Evolutionary conservation across 2,888 invertebrate species (phyloP).

Genomic region (Stomorhina lunata): DNA sequence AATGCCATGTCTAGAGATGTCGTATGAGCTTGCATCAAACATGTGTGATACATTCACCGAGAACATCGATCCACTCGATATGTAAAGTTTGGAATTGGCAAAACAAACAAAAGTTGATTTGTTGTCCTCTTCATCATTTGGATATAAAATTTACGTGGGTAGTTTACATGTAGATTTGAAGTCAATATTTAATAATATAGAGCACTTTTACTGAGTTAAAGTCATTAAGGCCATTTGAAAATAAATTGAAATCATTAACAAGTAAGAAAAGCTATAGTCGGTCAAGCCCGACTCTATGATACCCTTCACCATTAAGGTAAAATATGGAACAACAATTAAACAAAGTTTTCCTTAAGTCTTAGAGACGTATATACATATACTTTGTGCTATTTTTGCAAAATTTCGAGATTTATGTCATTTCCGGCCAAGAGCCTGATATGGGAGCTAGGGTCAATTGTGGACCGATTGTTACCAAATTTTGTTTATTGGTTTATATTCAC

Average conservation of each 20-base stretch:
- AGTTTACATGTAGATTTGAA: too few relatives aligned
- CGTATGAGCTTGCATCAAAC: conserved; percentile 1
- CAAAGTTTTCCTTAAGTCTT: too few relatives aligned
- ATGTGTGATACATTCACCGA: not conserved
- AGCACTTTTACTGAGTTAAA: not conserved
- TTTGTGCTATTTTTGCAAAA: too few relatives aligned
- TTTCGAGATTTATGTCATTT: too few relatives aligned
- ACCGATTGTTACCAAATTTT: too few relatives aligned
- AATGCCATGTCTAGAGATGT: not conserved
- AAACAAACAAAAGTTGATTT: conserved; percentile 38
- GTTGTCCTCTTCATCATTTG: conserved; percentile 44
- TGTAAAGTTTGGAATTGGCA: not conserved
- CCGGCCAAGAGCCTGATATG: too few relatives aligned
- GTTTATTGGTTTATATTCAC: too few relatives aligned
- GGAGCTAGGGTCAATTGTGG: too few relatives aligned
- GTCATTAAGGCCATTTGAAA: not conserved
- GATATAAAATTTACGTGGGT: conserved; percentile 48
- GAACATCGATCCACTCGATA: not conserved
- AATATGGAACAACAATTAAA: too few relatives aligned
- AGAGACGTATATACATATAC: too few relatives aligned
- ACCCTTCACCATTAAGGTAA: too few relatives aligned
- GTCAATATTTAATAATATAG: not conserved
- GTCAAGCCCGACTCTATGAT: too few relatives aligned
- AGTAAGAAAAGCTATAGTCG: not conserved
- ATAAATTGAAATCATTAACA: not conserved